phyloP scores from a whole-genome alignment of 2,113 vertebrate genomes.

The Chloroceryle aenea region DNA sequence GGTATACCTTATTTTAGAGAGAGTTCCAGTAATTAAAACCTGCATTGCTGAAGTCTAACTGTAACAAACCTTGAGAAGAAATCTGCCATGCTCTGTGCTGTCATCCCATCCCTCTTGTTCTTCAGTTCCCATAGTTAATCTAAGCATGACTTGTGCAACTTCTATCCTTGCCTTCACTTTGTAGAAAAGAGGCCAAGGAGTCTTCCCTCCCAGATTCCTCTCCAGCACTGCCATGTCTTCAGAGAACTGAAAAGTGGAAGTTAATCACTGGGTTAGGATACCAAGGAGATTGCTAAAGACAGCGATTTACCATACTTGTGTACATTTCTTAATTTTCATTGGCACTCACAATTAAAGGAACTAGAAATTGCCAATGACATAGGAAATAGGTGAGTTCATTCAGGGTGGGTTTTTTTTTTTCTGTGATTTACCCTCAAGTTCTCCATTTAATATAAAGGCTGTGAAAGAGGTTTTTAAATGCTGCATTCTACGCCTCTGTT shows the following conservation, averaged over 20 bases:
- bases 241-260: conserved; percentile 20
- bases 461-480: neutral
- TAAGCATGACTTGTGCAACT: neutral
- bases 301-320: neutral
- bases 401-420: neutral
- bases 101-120: neutral
- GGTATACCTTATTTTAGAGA: neutral
- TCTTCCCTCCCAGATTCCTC: neutral
- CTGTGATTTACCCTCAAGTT: neutral
- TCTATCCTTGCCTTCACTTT: neutral
- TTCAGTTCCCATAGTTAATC: neutral
- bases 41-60: neutral
- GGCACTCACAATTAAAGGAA: neutral
- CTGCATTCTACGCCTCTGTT: neutral
- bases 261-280: neutral
- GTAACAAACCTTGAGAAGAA: neutral
- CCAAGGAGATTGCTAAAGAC: neutral
- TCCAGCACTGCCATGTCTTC: neutral
- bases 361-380: conserved; percentile 13
- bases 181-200: neutral
- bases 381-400: conserved; percentile 11
- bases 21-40: neutral
- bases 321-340: conserved; percentile 57
- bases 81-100: neutral
- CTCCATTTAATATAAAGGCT: neutral